Percentiles rank a stretch among this genome's conserved stretches.
phyloP scores from a whole-genome alignment of 2,888 invertebrate species.

The Aelia acuminata region DNA sequence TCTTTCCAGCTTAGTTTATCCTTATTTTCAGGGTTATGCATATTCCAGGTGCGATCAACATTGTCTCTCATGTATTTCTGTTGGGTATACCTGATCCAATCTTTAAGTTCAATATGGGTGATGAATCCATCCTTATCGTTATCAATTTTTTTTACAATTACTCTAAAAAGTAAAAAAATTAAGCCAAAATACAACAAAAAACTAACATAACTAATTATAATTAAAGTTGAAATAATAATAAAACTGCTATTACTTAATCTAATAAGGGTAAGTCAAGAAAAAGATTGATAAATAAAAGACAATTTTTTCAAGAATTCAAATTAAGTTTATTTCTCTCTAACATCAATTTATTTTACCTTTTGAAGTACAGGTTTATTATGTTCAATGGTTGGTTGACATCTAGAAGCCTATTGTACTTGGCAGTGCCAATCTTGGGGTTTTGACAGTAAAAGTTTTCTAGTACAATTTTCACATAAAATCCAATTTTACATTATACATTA shows the following conservation, averaged over 20 bases:
- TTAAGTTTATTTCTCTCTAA: too few relatives aligned
- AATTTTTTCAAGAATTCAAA: too few relatives aligned
- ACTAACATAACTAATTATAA: neutral
- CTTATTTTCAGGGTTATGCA: constrained; percentile 85
- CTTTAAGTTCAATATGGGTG: constrained; percentile 89
- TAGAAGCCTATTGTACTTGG: too few relatives aligned
- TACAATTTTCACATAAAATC: too few relatives aligned
- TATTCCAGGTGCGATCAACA: constrained; percentile 92
- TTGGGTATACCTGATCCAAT: constrained; percentile 97
- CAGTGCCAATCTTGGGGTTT: too few relatives aligned
- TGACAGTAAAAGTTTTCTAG: too few relatives aligned
- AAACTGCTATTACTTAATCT: constrained; percentile 67
- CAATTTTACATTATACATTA: too few relatives aligned
- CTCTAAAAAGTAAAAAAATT: constrained; percentile 71
- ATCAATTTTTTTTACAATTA: constrained; percentile 96
- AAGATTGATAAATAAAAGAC: too few relatives aligned
- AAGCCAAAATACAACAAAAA: neutral
- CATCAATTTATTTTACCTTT: too few relatives aligned
- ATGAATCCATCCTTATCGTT: constrained; percentile 85
- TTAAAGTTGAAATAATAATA: neutral
- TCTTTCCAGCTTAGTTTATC: constrained; percentile 87
- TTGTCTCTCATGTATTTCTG: constrained; percentile 90
- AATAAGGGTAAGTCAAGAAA: too few relatives aligned
- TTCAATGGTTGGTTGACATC: too few relatives aligned
- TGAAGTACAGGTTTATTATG: too few relatives aligned